These are phyloP conservation scores for Aspidiotus destructor DNA, from an alignment of 2,888 invertebrate species.

Conservation along the genomic window DNA sequence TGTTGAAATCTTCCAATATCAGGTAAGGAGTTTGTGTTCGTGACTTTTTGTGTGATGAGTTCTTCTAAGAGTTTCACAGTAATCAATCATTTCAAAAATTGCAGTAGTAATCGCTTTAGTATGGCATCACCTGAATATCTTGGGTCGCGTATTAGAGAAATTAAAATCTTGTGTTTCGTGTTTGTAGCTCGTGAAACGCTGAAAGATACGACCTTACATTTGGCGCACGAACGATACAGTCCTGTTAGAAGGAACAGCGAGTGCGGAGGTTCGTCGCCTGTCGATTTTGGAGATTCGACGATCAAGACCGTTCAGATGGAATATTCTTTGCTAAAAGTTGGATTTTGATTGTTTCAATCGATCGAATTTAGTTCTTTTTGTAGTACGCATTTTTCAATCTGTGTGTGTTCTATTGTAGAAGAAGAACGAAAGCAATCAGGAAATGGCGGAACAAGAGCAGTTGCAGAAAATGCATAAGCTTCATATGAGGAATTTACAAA, in stretches of 20 bases:
- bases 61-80: no score
- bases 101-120: no score
- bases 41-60: no score
- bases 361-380: no score
- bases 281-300: constrained; percentile 39
- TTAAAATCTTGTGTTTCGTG: constrained; percentile 1
- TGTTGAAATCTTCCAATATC: no score
- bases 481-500: constrained; percentile 40
- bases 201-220: constrained; percentile 45
- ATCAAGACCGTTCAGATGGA: constrained; percentile 60
- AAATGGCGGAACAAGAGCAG: constrained; percentile 39
- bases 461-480: constrained; percentile 44
- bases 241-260: constrained; percentile 85
- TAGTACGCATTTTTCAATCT: no score
- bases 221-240: constrained; percentile 66
- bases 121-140: no score
- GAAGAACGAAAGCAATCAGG: constrained; percentile 39
- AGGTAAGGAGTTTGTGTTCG: no score
- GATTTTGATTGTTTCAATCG: neutral
- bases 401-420: constrained; percentile 39
- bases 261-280: constrained; percentile 34
- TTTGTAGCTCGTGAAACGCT: constrained; percentile 47
- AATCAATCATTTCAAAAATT: no score
- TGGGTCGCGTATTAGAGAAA: no score
- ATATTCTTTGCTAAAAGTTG: constrained; percentile 65